These are phyloP conservation scores for Lytechinus variegatus DNA, from an alignment of 35 echinoderm and acorn worm genomes.

Conservation along the genomic window DNA sequence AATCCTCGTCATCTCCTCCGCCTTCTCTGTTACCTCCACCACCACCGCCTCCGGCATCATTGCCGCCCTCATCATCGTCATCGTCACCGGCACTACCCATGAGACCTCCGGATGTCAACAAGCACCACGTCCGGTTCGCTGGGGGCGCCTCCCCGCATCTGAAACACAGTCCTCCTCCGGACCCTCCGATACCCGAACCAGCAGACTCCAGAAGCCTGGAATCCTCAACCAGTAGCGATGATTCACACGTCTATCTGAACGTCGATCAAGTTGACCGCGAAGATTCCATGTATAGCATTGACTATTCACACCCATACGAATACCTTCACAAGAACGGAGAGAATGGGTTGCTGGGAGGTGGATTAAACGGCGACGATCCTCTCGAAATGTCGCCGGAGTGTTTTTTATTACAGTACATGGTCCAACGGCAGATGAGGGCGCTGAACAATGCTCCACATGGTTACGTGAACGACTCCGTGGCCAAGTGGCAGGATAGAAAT, in stretches of 20 bases:
- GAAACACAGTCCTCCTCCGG: not conserved
- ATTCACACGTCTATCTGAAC: slow-evolving; percentile 28
- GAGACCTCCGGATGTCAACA: not conserved
- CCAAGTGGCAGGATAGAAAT: slow-evolving; percentile 43
- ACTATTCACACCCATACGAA: slow-evolving; percentile 45
- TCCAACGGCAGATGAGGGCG: slow-evolving; percentile 42
- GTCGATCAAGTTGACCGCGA: slow-evolving; percentile 37
- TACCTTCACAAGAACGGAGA: not conserved
- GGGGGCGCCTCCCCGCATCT: not conserved
- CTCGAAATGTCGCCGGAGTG: slow-evolving; percentile 41
- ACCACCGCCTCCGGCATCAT: not conserved
- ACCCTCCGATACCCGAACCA: slow-evolving; percentile 12
- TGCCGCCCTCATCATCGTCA: not conserved
- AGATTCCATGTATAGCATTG: slow-evolving; percentile 47
- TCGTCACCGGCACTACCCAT: not conserved
- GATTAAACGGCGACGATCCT: not conserved
- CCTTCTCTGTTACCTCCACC: not conserved
- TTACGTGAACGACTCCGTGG: slow-evolving; percentile 41
- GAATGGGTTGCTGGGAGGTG: not conserved
- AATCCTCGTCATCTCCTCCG: not conserved
- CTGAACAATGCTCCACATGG: slow-evolving; percentile 48
- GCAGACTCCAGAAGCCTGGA: slow-evolving; percentile 15
- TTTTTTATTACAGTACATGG: slow-evolving; percentile 47
- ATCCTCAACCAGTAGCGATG: slow-evolving; percentile 13
- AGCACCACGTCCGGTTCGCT: not conserved